phyloP scores from a whole-genome alignment of 2,888 invertebrate species.

The Dryobota labecula region DNA sequence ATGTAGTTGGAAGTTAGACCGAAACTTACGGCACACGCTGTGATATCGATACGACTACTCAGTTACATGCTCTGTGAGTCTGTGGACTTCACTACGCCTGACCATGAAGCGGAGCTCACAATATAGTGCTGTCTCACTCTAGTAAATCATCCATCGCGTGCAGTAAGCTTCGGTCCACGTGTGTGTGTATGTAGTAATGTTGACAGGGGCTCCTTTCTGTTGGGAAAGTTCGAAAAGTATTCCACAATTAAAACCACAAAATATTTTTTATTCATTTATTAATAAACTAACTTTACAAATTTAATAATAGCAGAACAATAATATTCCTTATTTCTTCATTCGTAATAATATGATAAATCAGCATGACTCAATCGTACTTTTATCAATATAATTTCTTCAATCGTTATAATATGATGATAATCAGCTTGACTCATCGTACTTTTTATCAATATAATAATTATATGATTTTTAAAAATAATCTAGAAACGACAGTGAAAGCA shows the following conservation, averaged over 20 bases:
- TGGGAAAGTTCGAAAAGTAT: conserved; percentile 6
- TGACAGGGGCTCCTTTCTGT: not conserved
- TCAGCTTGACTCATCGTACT: conserved; percentile 88
- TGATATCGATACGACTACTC: not conserved
- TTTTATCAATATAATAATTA: conserved; percentile 89
- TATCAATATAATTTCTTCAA: conserved; percentile 90
- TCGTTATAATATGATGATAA: conserved; percentile 87
- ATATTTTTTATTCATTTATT: conserved; percentile 90
- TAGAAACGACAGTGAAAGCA: conserved; percentile 90
- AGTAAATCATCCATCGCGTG: too few relatives aligned
- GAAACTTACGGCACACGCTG: not conserved
- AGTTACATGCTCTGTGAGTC: too few relatives aligned
- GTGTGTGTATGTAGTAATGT: not conserved
- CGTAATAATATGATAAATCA: conserved; percentile 87
- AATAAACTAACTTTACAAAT: conserved; percentile 91
- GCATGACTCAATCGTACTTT: conserved; percentile 89
- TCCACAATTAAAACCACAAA: conserved; percentile 78
- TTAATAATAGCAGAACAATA: conserved; percentile 91
- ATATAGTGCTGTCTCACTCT: not conserved
- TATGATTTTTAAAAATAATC: conserved; percentile 90
- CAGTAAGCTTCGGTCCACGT: not conserved
- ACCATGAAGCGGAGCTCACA: not conserved
- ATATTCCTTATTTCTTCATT: conserved; percentile 91
- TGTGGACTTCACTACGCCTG: not conserved
- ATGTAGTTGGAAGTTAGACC: not conserved